phyloP scores from a whole-genome alignment of 2,797 vertebrate genomes.

The Sandelia bainsii region DNA sequence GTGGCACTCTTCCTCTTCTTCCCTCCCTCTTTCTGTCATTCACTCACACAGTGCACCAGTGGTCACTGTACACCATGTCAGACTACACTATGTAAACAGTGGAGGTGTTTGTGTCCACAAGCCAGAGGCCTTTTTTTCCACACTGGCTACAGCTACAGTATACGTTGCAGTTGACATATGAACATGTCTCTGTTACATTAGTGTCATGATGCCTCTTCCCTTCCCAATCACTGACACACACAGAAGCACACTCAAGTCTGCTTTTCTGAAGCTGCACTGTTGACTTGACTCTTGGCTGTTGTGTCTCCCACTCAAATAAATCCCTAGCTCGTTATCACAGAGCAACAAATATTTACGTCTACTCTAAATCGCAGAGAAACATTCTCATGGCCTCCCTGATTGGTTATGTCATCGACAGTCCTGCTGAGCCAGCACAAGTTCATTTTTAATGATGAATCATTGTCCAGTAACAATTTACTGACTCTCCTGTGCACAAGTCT shows the following conservation, averaged over 20 bases:
- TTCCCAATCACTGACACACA: constrained; percentile 4
- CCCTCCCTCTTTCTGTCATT: constrained; percentile 5
- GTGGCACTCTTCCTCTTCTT: constrained; percentile 75
- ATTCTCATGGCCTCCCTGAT: constrained; percentile 73
- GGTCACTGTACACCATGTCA: constrained; percentile 38
- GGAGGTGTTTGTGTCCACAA: constrained; percentile 54
- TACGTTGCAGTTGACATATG: constrained; percentile 2
- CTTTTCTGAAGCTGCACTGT: constrained; percentile 26
- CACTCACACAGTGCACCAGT: background rate
- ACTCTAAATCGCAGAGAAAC: constrained; percentile 63
- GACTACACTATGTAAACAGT: constrained; percentile 52
- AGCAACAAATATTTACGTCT: constrained; percentile 77
- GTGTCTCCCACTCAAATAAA: constrained; percentile 66
- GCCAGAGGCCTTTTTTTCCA: constrained; percentile 31
- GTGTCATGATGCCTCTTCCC: constrained; percentile 13
- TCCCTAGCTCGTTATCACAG: constrained; percentile 56
- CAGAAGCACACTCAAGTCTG: background rate
- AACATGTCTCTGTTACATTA: constrained; percentile 25
- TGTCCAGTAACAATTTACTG: constrained; percentile 49
- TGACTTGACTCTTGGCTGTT: constrained; percentile 54
- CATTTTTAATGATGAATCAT: constrained; percentile 53
- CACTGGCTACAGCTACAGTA: constrained; percentile 9
- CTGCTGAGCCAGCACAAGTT: constrained; percentile 39
- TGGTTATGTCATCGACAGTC: constrained; percentile 51
- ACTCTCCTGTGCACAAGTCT: constrained; percentile 48